Evolutionary conservation across 92 coral and sea anemone species (phyloP).

Genomic region (Desmophyllum pertusum): DNA sequence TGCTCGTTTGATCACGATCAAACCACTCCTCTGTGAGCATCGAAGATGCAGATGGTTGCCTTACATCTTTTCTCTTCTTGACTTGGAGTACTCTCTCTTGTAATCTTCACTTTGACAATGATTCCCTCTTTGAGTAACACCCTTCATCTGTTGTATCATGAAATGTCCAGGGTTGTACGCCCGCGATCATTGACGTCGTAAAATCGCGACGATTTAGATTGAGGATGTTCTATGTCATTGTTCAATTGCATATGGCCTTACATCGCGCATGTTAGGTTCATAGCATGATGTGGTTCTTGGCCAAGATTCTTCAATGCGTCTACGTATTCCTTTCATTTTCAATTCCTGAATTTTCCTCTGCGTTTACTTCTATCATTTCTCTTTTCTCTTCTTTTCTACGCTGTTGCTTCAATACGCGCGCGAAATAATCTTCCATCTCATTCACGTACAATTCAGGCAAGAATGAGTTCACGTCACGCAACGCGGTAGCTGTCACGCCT

Average conservation of each 20-base stretch:
- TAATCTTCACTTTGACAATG: neutral
- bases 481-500: slow-evolving; percentile 5
- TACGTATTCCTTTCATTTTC: neutral
- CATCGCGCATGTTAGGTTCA: neutral
- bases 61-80: too few species aligned
- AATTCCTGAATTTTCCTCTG: neutral
- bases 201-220: neutral
- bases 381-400: neutral
- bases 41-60: too few species aligned
- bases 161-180: neutral
- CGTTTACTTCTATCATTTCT: neutral
- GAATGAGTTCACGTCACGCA: slow-evolving; percentile 16
- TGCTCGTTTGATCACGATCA: neutral
- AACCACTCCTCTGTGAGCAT: neutral
- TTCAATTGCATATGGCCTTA: neutral
- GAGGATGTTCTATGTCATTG: neutral
- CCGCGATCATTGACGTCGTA: neutral
- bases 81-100: neutral
- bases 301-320: slow-evolving; percentile 32
- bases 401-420: neutral
- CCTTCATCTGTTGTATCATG: neutral
- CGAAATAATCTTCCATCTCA: slow-evolving; percentile 37
- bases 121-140: neutral
- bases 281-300: neutral
- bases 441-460: slow-evolving; percentile 40